Conservation (phyloP, 2,888 invertebrate genomes). For the Tetramorium bicarinatum region DNA sequence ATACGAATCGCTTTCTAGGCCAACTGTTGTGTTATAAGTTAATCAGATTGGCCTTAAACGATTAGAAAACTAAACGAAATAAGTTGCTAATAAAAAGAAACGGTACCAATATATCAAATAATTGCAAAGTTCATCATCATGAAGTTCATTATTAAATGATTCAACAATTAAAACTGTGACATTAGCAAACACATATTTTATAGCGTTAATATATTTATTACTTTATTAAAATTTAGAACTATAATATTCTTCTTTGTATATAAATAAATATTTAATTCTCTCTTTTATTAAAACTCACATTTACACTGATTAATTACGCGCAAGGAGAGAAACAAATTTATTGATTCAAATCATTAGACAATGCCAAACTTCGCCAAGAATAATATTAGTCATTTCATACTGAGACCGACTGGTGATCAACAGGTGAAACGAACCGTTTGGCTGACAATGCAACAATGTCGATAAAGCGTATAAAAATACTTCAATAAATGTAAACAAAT, state of each 20-base stretch:
- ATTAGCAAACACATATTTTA: background rate
- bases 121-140: background rate
- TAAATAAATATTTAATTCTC: too few species aligned
- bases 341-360: constrained; percentile 29
- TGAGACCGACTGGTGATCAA: constrained; percentile 64
- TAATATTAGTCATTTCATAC: constrained; percentile 66
- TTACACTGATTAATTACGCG: constrained; percentile 15
- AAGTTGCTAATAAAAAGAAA: background rate
- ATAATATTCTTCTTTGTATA: background rate
- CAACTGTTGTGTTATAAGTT: constrained; percentile 6
- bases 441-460: constrained; percentile 44
- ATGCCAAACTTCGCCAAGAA: constrained; percentile 58
- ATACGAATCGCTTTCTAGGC: constrained; percentile 15
- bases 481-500: background rate
- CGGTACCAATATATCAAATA: background rate
- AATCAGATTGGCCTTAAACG: constrained; percentile 24
- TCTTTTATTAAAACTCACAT: background rate
- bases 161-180: background rate
- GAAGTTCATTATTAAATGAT: background rate
- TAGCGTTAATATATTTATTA: background rate
- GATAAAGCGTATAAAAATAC: constrained; percentile 62
- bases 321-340: constrained; percentile 19
- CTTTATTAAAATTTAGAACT: constrained; percentile 1
- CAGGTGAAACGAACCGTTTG: constrained; percentile 67
- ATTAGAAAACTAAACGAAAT: constrained; percentile 6